These are phyloP conservation scores for Spea bombifrons DNA, from an alignment of 2,113 vertebrate species.

Conservation along the genomic window DNA sequence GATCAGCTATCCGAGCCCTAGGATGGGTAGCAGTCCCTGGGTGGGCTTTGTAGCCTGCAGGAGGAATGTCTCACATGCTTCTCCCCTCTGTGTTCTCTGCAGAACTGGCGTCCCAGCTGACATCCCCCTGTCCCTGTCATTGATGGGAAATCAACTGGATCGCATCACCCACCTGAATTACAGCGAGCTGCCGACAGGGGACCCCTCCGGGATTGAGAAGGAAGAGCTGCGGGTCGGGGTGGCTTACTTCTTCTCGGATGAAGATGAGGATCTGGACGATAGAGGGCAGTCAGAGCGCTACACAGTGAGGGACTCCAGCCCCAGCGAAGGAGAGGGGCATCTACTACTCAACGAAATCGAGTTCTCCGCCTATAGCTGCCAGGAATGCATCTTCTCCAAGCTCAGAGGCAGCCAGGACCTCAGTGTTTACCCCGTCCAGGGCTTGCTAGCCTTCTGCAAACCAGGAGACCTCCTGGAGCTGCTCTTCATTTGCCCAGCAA, in stretches of 20 bases:
- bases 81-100: constrained; percentile 26
- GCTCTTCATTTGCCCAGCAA: constrained; percentile 71
- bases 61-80: neutral
- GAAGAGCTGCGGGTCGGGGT: constrained; percentile 98
- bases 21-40: too few relatives aligned
- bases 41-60: too few relatives aligned
- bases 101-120: constrained; percentile 79
- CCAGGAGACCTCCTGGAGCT: constrained; percentile 96
- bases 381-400: constrained; percentile 99
- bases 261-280: constrained; percentile 97
- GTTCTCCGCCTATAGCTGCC: constrained; percentile 93
- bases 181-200: constrained; percentile 97
- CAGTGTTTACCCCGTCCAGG: constrained; percentile 82
- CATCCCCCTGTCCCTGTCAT: constrained; percentile 84
- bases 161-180: constrained; percentile 99
- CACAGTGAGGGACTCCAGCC: constrained; percentile 69
- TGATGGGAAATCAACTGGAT: constrained; percentile 99
- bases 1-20: too few relatives aligned
- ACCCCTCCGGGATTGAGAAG: constrained; percentile 97
- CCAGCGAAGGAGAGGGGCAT: constrained; percentile 66
- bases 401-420: constrained; percentile 89
- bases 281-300: constrained; percentile 89
- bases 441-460: constrained; percentile 90
- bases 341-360: constrained; percentile 87
- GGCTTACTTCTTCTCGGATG: constrained; percentile 99